Base-by-base conservation (phyloP, 2,797 vertebrate genomes). In the Acanthornis magna region DNA sequence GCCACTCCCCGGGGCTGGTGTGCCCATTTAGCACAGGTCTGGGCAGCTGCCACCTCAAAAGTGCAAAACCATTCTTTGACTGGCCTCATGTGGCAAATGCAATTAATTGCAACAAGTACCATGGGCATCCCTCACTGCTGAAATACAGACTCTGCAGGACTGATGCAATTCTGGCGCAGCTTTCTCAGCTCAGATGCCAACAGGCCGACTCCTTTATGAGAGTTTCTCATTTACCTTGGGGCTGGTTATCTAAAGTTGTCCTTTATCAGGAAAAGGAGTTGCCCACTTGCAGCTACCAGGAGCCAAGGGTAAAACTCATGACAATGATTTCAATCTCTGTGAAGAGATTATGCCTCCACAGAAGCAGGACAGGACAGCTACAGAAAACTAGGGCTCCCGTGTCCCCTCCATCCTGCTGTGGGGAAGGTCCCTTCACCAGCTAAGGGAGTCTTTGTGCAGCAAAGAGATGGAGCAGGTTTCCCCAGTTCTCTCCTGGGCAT, bases 101-200 rank as follows among this genome's bases (percentile, higher is more conserved):
- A 16, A 63, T 54, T 27, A 22, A 65, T 54, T 75, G 36, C 38
- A 75, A 17, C 38, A 47, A 34, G 42, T 26, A 26, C 38, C 76
- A 13, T 2, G 18, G 29, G 7, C 0, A 0, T 34, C 27, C 42
- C 32, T 62, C 53, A 16, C 9, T 0, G 1, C 30, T 32, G 40
- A 14, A 11, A 5, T 7, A 13, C 5, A 9, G 7, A 6, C 22
- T 19, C 26, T 17, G 54, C 38, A 27, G 65, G 36, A 27, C 32
- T 5, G 2, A 36, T 9, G 3, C 3, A 40, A 27, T 26, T 53
- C 60, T 70, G 53, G 29, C 11, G 7, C 42, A 30, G 66, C 43
- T 11, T 47, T 71, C 53, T 47, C 53, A 26, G 48, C 27, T n/a
- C 17, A 51, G 15, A 25, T 27, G 60, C 22, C 71, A 58, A 20